Conservation (phyloP, 2,888 invertebrate genomes). For the Ptychoptera albimana region DNA sequence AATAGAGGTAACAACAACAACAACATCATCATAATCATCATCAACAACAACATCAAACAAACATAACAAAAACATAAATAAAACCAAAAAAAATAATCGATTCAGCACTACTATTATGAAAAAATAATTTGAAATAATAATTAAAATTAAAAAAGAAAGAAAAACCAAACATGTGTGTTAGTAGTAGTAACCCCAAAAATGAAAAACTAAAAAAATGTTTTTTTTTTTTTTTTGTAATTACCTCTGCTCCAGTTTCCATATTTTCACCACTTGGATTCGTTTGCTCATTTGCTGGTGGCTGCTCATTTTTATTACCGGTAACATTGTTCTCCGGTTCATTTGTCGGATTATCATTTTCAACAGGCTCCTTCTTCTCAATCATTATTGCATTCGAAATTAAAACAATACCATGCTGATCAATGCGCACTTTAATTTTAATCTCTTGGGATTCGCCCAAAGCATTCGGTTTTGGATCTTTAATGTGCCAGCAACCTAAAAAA, state of each 20-base stretch:
- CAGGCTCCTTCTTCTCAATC: conserved; percentile 53
- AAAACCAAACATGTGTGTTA: neutral
- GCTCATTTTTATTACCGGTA: conserved; percentile 25
- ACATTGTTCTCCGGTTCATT: conserved; percentile 25
- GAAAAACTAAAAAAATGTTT: neutral
- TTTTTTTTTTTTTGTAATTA: too few species aligned
- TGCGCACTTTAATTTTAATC: conserved; percentile 87
- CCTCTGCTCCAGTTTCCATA: conserved; percentile 36
- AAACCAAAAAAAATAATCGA: neutral
- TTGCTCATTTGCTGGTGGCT: conserved; percentile 25
- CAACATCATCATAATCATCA: too few species aligned
- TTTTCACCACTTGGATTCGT: conserved; percentile 20
- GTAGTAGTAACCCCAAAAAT: neutral
- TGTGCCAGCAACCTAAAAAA: conserved; percentile 49
- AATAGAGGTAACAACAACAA: too few species aligned
- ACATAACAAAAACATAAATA: neutral
- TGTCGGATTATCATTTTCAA: conserved; percentile 25
- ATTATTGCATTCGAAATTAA: conserved; percentile 73
- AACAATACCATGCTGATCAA: conserved; percentile 88
- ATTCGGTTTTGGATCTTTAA: conserved; percentile 72
- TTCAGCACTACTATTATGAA: neutral
- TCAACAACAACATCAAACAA: too few species aligned
- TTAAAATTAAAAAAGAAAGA: neutral
- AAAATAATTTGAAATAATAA: neutral
- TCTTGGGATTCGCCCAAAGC: conserved; percentile 84